Percentiles rank a stretch among this genome's conserved stretches.
Conservation (phyloP, 2,888 invertebrate genomes). For the Mesochorus sp. region DNA sequence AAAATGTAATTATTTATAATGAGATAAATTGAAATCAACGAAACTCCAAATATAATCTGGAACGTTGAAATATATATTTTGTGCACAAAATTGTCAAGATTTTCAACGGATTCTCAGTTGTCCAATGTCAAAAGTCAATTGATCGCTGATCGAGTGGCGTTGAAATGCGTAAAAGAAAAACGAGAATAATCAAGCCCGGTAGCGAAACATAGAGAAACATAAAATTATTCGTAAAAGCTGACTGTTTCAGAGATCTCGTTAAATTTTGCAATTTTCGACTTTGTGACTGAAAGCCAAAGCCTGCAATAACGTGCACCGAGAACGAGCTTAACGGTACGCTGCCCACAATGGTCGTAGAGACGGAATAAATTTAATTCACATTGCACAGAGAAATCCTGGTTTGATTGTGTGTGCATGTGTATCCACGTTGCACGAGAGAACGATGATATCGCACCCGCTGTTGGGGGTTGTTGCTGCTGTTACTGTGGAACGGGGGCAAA, state of each 20-base stretch:
- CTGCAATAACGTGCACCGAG: slow-evolving; percentile 38
- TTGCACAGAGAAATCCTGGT: slow-evolving; percentile 51
- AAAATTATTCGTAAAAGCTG: neutral
- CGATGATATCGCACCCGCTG: slow-evolving; percentile 55
- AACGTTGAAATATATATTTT: too few relatives aligned
- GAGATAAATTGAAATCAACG: slow-evolving; percentile 9
- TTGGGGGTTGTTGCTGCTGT: neutral
- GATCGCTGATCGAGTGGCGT: neutral
- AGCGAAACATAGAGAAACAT: neutral
- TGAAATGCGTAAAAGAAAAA: neutral
- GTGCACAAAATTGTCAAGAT: too few relatives aligned
- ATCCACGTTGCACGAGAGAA: slow-evolving; percentile 50
- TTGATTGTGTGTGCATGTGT: too few relatives aligned
- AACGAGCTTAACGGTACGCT: slow-evolving; percentile 54
- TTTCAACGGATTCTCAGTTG: too few relatives aligned
- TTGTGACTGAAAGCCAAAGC: slow-evolving; percentile 34
- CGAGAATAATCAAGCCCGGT: neutral
- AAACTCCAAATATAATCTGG: too few relatives aligned
- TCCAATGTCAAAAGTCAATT: neutral
- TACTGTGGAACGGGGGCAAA: slow-evolving; percentile 31
- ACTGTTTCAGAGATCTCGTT: neutral
- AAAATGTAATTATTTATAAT: slow-evolving; percentile 43
- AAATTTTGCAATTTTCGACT: slow-evolving; percentile 46
- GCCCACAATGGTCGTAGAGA: slow-evolving; percentile 47
- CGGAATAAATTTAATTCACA: slow-evolving; percentile 65